Base-by-base conservation (phyloP, 1,140 invertebrate species). In the Zaprionus vittiger region DNA sequence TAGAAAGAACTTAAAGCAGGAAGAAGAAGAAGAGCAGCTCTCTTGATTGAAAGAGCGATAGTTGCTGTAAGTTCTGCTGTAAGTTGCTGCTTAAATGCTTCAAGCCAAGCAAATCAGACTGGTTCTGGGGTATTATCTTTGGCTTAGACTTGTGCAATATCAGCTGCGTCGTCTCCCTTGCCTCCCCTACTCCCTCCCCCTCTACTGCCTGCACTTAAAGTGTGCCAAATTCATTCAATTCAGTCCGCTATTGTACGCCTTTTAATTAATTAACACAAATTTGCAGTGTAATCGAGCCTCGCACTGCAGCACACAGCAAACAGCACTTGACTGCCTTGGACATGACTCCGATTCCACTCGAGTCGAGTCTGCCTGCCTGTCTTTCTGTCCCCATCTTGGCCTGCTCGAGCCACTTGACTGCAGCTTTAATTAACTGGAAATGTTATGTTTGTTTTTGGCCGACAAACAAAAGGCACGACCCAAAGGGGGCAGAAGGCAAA, bases 391-490 rank as follows among this genome's bases (percentile, higher is more conserved):
- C 2, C 1, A n/a, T 64, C 37, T 67, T 64, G 54, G 34, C 17
- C 66, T 54, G 22, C n/a, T 60, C 78, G 65, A 74, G 71, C 81
- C 84, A 87, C 84, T 87, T 87, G 84, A 87, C 81, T 87, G 84
- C 84, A 87, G 83, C 84, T 83, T 89, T 87, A 89, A 89, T 89
- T 89, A 87, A 89, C 84, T 87, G 84, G 81, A 87, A 87, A 89
- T 68, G 84, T 84, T 81, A 87, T 87, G 81, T 87, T 89, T 87
- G 84, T 70, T 87, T 83, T 83, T 65, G 81, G 60, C 47, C 41
- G 74, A 44, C 61, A 54, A 52, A 61, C 74, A 73, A 73, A 77
- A 61, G 56, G 64, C 56, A 26, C 26, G 7, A 38, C 37, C 49
- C 67, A 74, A 75, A 77, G 71, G 75, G 75, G 78, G 69, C 55